Evolutionary conservation across 2,888 invertebrate species (phyloP).

Genomic region (Magallana nippona): DNA sequence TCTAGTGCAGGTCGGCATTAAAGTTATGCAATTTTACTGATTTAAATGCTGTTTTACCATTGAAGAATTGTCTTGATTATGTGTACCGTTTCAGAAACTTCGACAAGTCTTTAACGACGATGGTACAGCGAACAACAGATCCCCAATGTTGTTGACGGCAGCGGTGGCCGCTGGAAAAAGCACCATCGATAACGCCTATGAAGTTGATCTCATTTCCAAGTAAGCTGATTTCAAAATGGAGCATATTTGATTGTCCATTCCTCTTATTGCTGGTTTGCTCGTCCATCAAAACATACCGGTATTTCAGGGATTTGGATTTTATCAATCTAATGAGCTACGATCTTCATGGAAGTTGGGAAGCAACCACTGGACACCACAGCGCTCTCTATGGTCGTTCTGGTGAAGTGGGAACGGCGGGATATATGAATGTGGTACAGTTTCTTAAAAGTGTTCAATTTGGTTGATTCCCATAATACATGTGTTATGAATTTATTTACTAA

Average conservation of each 20-base stretch:
- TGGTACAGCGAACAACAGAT: background rate
- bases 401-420: conserved; percentile 53
- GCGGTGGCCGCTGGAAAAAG: conserved; percentile 38
- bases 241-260: background rate
- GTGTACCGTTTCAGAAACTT: conserved; percentile 14
- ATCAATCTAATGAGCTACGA: conserved; percentile 75
- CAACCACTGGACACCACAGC: conserved; percentile 71
- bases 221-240: background rate
- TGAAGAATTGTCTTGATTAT: background rate
- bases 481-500: no score
- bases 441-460: no score
- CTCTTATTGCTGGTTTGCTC: background rate
- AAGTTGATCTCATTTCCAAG: conserved; percentile 12
- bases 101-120: conserved; percentile 23
- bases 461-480: no score
- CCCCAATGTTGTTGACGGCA: conserved; percentile 25
- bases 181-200: conserved; percentile 31
- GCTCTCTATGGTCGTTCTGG: conserved; percentile 66
- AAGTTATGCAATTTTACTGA: background rate
- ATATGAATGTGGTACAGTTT: conserved; percentile 50
- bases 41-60: background rate
- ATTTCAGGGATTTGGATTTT: conserved; percentile 67
- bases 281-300: background rate
- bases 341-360: conserved; percentile 75
- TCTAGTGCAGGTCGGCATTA: conserved; percentile 53